Conservation (phyloP, 2,888 invertebrate species). For the Ormyrus rosae region DNA sequence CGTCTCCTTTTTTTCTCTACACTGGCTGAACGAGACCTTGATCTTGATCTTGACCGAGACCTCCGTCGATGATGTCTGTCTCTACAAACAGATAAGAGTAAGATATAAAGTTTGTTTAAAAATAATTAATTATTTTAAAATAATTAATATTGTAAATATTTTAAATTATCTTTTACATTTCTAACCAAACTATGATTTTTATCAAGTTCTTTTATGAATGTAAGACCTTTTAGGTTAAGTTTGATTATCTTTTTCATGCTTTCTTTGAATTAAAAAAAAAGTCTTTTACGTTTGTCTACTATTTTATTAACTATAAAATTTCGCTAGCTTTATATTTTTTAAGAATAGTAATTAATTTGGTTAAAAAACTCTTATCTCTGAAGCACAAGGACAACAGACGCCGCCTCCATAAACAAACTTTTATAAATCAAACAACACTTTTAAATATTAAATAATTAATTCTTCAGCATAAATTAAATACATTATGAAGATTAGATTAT, state of each 20-base stretch:
- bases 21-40: constrained; percentile 79
- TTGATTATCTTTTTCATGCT: too few species aligned
- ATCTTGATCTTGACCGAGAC: constrained; percentile 78
- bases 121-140: neutral
- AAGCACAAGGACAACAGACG: neutral
- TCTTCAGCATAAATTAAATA: too few species aligned
- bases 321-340: too few species aligned
- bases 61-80: constrained; percentile 75
- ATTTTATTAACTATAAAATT: too few species aligned
- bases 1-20: constrained; percentile 80
- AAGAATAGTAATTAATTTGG: too few species aligned
- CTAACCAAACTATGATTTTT: neutral
- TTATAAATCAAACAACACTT: neutral
- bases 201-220: neutral
- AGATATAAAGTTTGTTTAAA: neutral
- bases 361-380: neutral
- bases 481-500: neutral
- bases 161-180: neutral
- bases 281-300: too few species aligned
- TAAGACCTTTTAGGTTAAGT: too few species aligned
- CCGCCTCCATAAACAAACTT: neutral
- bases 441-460: neutral
- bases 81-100: constrained; percentile 13
- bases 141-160: neutral
- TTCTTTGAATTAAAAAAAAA: too few species aligned